These are phyloP conservation scores for Terrapene triunguis DNA, from an alignment of 2,113 vertebrate genomes.

Conservation along the genomic window DNA sequence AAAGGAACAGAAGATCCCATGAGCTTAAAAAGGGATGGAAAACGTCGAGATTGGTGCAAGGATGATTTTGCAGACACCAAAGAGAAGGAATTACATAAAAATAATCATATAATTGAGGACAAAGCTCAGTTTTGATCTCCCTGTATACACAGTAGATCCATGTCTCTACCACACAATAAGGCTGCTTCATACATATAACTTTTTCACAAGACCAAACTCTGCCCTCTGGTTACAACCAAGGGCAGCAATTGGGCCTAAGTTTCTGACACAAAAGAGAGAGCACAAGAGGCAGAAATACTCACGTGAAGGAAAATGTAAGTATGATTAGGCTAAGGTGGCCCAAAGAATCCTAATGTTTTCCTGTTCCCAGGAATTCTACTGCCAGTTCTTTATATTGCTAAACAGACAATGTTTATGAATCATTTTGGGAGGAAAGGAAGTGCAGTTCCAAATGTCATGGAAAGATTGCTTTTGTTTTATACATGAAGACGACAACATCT, in stretches of 20 bases:
- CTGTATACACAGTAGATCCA: background rate
- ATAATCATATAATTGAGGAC: background rate
- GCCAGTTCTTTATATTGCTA: background rate
- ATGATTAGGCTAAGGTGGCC: background rate
- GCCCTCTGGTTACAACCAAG: background rate
- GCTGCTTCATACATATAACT: background rate
- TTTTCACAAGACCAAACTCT: background rate
- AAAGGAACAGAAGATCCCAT: background rate
- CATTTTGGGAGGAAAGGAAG: background rate
- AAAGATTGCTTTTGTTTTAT: background rate
- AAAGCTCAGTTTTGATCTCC: background rate
- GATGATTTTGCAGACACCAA: background rate
- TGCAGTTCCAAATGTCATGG: background rate
- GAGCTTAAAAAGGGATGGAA: background rate
- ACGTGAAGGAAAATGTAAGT: background rate
- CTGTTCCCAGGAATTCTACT: background rate
- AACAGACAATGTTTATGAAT: background rate
- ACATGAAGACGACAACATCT: background rate
- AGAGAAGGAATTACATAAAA: background rate
- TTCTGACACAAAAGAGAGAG: background rate
- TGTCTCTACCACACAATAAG: background rate
- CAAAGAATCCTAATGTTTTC: background rate
- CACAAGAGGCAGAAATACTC: background rate
- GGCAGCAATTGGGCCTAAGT: background rate
- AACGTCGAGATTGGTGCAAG: background rate